Conservation (phyloP, 2,888 invertebrate species). For the Myopa tessellatipennis region DNA sequence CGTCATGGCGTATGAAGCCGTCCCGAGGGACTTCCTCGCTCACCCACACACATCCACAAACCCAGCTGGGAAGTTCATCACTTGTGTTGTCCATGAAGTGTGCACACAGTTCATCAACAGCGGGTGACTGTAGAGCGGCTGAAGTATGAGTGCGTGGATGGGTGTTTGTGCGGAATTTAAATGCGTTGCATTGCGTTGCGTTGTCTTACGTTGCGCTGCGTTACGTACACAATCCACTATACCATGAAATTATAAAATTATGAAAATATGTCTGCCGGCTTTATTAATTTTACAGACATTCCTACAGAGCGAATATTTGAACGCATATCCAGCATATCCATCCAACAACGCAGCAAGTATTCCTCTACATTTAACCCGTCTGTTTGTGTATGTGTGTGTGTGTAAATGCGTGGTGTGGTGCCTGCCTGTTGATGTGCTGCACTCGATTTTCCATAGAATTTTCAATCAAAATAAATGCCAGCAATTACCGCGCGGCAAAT, state of each 20-base stretch:
- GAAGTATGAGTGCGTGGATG: constrained; percentile 27
- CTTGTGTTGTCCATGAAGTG: constrained; percentile 20
- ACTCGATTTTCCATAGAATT: constrained; percentile 50
- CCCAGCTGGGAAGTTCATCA: constrained; percentile 33
- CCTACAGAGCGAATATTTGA: constrained; percentile 2
- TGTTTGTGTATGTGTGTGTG: not conserved
- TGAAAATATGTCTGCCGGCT: constrained; percentile 38
- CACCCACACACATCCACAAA: not conserved
- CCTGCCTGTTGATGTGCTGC: constrained; percentile 34
- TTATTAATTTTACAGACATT: constrained; percentile 44
- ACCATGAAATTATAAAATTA: constrained; percentile 42
- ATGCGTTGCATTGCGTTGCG: constrained; percentile 20
- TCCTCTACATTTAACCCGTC: not conserved
- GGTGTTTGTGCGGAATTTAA: constrained; percentile 33
- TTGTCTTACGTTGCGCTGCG: constrained; percentile 21
- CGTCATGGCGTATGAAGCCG: constrained; percentile 47
- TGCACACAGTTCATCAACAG: constrained; percentile 26
- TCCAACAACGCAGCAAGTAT: not conserved
- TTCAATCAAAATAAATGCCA: constrained; percentile 51
- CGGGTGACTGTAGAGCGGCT: constrained; percentile 39
- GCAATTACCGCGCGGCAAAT: constrained; percentile 48
- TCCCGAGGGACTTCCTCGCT: constrained; percentile 15
- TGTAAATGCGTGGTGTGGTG: not conserved
- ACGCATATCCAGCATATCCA: constrained; percentile 4
- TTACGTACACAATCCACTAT: constrained; percentile 28